Percentiles rank a stretch among this genome's conserved stretches.
phyloP scores from a whole-genome alignment of 2,888 invertebrate genomes.

The Shargacucullia verbasci region DNA sequence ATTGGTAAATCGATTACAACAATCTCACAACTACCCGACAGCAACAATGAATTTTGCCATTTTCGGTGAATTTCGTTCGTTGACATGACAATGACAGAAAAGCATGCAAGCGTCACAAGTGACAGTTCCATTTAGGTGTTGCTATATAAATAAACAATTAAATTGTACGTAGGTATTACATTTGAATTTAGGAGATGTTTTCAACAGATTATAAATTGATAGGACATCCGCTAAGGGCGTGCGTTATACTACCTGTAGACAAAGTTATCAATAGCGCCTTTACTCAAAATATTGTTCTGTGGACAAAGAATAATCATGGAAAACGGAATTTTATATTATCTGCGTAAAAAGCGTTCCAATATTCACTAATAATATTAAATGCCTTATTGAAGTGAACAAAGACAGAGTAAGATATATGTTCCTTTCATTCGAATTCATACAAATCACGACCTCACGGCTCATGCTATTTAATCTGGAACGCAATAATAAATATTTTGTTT shows the following conservation, averaged over 20 bases:
- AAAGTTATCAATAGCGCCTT: no score
- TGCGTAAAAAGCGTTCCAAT: conserved; percentile 3
- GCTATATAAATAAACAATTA: not conserved
- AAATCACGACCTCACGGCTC: not conserved
- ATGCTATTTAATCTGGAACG: conserved; percentile 27
- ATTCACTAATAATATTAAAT: not conserved
- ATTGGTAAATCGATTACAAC: not conserved
- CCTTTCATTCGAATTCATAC: not conserved
- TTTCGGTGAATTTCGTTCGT: conserved; percentile 9
- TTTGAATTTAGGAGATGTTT: not conserved
- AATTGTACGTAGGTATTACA: not conserved
- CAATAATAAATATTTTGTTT: conserved; percentile 54
- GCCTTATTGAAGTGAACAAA: not conserved
- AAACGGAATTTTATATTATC: not conserved
- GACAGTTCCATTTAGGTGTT: conserved; percentile 2
- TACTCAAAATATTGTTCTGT: no score
- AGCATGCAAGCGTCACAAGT: not conserved
- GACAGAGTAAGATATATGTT: not conserved
- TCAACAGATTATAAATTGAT: no score
- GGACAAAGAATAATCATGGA: no score
- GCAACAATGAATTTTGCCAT: conserved; percentile 35
- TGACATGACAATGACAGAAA: conserved; percentile 5
- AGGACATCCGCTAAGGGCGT: no score
- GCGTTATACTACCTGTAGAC: no score
- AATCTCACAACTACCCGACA: conserved; percentile 14